Evolutionary conservation across 2,113 vertebrate species (phyloP), one percentile per base, ranked within the genome.

Genomic region (Galeopterus variegatus): DNA sequence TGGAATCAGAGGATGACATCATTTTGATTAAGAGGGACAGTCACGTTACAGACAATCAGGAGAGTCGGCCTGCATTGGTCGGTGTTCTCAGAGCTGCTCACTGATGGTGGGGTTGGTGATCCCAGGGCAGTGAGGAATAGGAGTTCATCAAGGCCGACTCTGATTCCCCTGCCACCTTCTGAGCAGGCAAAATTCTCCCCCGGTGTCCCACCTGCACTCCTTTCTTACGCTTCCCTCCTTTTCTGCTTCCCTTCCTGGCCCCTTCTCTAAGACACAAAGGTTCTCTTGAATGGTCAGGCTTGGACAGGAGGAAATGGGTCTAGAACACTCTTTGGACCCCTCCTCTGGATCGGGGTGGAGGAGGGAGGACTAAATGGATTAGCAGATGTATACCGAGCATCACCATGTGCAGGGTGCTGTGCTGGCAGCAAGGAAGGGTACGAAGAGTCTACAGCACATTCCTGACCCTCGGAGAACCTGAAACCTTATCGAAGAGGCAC

Each of bases 1-100:
- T 54, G 72, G 95, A 97, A 97, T 96, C 97, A 97, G 90, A 92
- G 95, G 41, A 70, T 95, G 87, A 70, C 92, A 90, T 97, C 83
- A 82, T 84, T 95, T 94, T 97, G 95, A 96, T 95, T 50, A 93
- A 93, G 93, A 94, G 97, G 48, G 83, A 72, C 86, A 92, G 62
- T 86, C 88, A 58, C 0, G 21, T 54, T 81, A 33, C 87, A 90
- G 70, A 64, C 52, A 88, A 90, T 95, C 96, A 94, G 93, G 41
- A 21, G 54, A 92, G 84, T 92, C 79, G 12, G 76, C 64, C 60
- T 6, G 69, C 19, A 11, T 8, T 9, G 45, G 69, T 75, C 1
- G 0, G 64, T 10, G 81, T 73, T 56, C 75, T 65, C n/a, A 21
- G 33, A 91, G 81, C 65, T 0, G 0, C 14, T 56, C 26, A 3